Base-by-base conservation (phyloP, 2,888 invertebrate species). In the Malachius bipustulatus region DNA sequence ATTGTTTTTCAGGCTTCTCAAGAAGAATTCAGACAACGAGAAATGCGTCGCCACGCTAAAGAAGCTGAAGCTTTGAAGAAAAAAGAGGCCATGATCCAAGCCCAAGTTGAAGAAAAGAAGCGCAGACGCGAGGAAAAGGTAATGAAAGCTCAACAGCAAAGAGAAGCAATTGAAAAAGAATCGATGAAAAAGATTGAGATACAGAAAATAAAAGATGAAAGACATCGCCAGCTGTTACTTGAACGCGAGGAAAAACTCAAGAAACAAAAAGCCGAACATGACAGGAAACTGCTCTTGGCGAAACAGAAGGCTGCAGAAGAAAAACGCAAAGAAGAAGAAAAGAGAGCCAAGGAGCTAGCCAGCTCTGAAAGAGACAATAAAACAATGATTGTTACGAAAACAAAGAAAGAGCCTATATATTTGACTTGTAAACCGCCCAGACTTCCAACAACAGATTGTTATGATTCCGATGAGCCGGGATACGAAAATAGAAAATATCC, bases 51-150 rank as follows among this genome's bases (percentile, higher is more conserved):
- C 19, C 44, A 47, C 32, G 48, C 54, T 26, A 42, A 45, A 29
- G 52, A 54, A 28, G 19, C 38, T 9, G 50, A 51, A 14, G 52
- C 51, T 1, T 54, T 64, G 34, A 63, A 59, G 45, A 77, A 77
- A 56, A 70, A 71, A 34, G 75, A 76, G 14, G 75, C 73, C n/a
- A 3, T 46, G 71, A 30, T 45, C 74, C 70, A 69, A 38, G 69
- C 72, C 4, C 66, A 67, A 53, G 62, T 64, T 3, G 77, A 76
- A 42, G 63, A 66, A 46, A 74, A 71, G 48, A 69, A 62, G 46
- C 65, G 65, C 11, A 53, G 50, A 41, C 50, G 56, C 4, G 56
- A 55, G 42, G 66, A 67, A 39, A 66, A 63, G 44, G 59, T 66
- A 37, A 39, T 60, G 26, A 63, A 57, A 45, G 59, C 59, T 12